Percentiles rank a stretch among this genome's conserved stretches.
Evolutionary conservation across 2,113 vertebrate genomes (phyloP).

Genomic region (Scalopus aquaticus): DNA sequence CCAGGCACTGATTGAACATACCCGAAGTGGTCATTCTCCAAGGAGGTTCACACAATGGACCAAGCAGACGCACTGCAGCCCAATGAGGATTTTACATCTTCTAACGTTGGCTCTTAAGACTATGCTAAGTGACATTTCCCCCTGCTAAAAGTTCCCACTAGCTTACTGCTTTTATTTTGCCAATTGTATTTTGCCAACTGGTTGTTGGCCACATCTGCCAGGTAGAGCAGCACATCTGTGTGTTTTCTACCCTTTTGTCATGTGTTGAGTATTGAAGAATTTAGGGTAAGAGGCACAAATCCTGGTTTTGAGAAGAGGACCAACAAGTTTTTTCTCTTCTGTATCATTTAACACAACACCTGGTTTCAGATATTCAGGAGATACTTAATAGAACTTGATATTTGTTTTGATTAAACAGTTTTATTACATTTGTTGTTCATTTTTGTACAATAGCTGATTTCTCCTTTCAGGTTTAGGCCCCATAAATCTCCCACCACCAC

Average conservation of each 20-base stretch:
- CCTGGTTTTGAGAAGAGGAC: neutral
- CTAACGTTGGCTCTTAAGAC: neutral
- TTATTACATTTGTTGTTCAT: too few relatives aligned
- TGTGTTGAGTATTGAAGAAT: accelerated
- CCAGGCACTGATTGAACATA: neutral
- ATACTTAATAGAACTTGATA: neutral
- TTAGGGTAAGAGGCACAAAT: neutral
- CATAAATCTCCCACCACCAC: too few relatives aligned
- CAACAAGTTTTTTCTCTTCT: neutral
- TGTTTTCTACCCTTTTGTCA: neutral
- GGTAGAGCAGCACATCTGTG: neutral
- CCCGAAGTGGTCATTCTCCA: neutral
- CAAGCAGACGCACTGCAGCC: neutral
- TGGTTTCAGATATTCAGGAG: neutral
- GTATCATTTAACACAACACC: neutral
- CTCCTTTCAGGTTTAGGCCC: too few relatives aligned
- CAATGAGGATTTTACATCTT: neutral
- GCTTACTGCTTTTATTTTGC: neutral
- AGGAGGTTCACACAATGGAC: neutral
- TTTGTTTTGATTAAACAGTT: too few relatives aligned
- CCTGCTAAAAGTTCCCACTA: neutral
- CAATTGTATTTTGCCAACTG: neutral
- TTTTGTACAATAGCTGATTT: too few relatives aligned
- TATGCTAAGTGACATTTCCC: neutral
- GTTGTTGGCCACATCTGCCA: neutral